Base-by-base conservation (phyloP, 2,888 invertebrate genomes). In the Lasioglossum pauxillum region DNA sequence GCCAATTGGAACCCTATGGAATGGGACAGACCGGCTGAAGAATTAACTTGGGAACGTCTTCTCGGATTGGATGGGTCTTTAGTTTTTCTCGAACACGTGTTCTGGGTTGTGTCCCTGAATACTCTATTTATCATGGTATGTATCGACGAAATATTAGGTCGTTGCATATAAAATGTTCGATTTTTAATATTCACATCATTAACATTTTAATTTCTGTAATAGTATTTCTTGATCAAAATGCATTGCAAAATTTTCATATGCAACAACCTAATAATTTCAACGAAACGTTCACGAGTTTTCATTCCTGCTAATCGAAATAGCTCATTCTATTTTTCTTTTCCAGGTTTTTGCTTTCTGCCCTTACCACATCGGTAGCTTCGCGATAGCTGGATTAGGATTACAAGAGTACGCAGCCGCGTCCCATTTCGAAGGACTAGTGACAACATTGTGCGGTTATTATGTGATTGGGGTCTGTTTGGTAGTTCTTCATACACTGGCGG, bases 1-100 rank as follows among this genome's bases (percentile, higher is more conserved):
- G 98, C 97, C 85, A 99, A 99, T 93, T 99, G 99, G 99, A 99
- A 99, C 95, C 99, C 99, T 0, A 98, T 99, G 97, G 99, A 99
- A 94, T 99, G 99, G 99, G 99, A 99, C 94, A 96, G 99, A 88
- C 99, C 99, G 0, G 99, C 98, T 19, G 99, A 99, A 94, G 99
- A 99, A 95, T 96, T 99, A 44, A 99, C 99, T 0, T 99, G 99
- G 99, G 99, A 99, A 94, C 97, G 99, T 89, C 96, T 99, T 10
- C 96, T 99, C 0, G 99, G 99, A 0, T 95, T 99, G 16, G 99
- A 99, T 95, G 99, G 99, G 0, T 99, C 99, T 0, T 96, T 99
- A 92, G 98, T 99, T 75, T 99, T 99, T 94, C 95, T 99, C 79
- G 99, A 99, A 95, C 99, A 99, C 96, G 99, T 99, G 0, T 99